phyloP scores from a whole-genome alignment of 2,888 invertebrate species.

The Dryomyza anilis region DNA sequence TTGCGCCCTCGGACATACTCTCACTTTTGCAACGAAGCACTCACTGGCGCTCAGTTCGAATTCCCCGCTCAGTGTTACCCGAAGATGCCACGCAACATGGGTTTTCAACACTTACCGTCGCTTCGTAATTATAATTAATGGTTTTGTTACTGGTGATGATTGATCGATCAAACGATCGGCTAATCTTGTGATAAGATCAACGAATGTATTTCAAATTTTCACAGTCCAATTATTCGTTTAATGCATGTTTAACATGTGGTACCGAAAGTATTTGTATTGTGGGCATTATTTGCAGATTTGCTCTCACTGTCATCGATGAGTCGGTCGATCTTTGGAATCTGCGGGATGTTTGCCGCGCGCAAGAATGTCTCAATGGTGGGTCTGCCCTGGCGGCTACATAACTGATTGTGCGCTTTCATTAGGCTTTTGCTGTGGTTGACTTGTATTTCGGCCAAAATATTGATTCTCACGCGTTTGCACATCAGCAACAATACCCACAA shows the following conservation, averaged over 20 bases:
- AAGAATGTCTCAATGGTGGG: background rate
- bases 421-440: background rate
- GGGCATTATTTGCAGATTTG: background rate
- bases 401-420: background rate
- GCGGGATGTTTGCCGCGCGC: background rate
- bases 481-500: too few relatives aligned
- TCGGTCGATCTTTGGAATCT: background rate
- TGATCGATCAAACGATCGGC: background rate
- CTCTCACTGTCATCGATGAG: background rate
- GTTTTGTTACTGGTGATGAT: conserved; percentile 19
- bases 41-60: background rate
- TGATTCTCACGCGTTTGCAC: too few relatives aligned
- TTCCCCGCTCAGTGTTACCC: background rate
- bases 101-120: conserved; percentile 22
- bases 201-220: too few relatives aligned
- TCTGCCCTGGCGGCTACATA: too few relatives aligned
- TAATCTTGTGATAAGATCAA: too few relatives aligned
- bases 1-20: background rate
- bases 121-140: conserved; percentile 29
- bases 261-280: too few relatives aligned
- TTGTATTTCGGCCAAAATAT: too few relatives aligned
- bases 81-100: conserved; percentile 3
- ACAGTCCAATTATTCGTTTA: background rate
- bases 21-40: background rate
- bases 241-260: background rate